These are phyloP conservation scores for Eurystomus gularis DNA, from an alignment of 2,113 vertebrate genomes.

Conservation along the genomic window DNA sequence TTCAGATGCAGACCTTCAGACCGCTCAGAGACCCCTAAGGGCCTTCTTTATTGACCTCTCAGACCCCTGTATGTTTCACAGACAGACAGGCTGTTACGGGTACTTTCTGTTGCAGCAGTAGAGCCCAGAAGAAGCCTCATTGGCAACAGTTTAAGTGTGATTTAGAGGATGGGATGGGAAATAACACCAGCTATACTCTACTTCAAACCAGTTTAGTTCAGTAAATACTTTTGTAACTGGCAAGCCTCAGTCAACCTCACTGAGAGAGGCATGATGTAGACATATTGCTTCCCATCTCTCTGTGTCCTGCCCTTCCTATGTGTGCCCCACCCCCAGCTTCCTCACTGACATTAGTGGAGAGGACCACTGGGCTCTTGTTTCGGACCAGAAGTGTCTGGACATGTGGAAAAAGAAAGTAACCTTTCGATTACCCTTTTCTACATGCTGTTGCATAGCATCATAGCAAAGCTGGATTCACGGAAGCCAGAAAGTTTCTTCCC, in stretches of 20 bases:
- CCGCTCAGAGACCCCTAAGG: not conserved
- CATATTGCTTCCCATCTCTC: rapidly evolving
- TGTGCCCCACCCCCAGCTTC: not conserved
- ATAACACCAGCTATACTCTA: not conserved
- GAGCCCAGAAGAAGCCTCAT: not conserved
- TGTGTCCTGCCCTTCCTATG: not conserved
- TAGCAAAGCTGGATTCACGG: not conserved
- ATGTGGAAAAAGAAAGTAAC: not conserved
- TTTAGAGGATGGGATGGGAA: not conserved
- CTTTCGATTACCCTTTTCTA: not conserved
- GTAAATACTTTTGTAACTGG: not conserved
- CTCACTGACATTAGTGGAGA: not conserved
- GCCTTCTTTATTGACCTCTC: not conserved
- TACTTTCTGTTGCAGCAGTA: not conserved
- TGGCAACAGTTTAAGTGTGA: not conserved
- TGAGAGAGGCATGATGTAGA: not conserved
- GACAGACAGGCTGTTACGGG: not conserved
- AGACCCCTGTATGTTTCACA: not conserved
- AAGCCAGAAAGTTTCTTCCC: not conserved
- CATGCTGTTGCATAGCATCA: not conserved
- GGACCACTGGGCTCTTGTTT: not conserved
- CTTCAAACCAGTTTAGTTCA: not conserved
- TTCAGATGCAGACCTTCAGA: too few species aligned
- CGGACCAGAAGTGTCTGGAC: not conserved
- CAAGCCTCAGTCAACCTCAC: not conserved